Evolutionary conservation across 2,113 vertebrate genomes (phyloP).

Genomic region (Pteronura brasiliensis): DNA sequence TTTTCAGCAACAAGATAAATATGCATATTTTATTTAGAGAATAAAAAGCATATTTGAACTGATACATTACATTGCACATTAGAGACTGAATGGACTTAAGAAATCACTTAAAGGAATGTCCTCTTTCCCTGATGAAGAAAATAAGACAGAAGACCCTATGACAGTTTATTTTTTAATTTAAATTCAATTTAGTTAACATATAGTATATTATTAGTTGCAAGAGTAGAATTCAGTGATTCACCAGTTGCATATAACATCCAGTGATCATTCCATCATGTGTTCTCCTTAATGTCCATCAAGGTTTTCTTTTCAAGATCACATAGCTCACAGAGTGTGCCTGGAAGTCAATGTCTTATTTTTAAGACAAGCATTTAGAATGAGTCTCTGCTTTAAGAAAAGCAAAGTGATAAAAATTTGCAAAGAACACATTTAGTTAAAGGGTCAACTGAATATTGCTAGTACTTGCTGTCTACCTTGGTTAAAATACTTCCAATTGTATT

Average conservation of each 20-base stretch:
- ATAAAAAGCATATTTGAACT: not conserved
- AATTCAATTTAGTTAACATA: not conserved
- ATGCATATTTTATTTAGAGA: not conserved
- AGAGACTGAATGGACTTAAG: not conserved
- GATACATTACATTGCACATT: not conserved
- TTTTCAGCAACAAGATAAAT: not conserved
- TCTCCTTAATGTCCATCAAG: not conserved
- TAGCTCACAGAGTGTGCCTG: not conserved
- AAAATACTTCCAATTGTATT: not conserved
- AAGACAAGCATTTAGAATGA: not conserved
- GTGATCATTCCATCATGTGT: not conserved
- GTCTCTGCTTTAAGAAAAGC: not conserved
- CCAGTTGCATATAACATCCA: not conserved
- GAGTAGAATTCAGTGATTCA: not conserved
- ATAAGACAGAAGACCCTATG: not conserved
- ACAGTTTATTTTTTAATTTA: not conserved
- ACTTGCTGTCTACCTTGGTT: not conserved
- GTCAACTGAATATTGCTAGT: not conserved
- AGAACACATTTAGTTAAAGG: not conserved
- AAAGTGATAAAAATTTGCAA: not conserved
- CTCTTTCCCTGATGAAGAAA: not conserved
- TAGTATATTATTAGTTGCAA: not conserved
- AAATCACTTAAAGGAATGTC: not conserved
- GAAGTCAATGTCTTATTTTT: not conserved
- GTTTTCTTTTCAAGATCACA: not conserved